Evolutionary conservation across 2,113 vertebrate species (phyloP).

Genomic region (Sander lucioperca): DNA sequence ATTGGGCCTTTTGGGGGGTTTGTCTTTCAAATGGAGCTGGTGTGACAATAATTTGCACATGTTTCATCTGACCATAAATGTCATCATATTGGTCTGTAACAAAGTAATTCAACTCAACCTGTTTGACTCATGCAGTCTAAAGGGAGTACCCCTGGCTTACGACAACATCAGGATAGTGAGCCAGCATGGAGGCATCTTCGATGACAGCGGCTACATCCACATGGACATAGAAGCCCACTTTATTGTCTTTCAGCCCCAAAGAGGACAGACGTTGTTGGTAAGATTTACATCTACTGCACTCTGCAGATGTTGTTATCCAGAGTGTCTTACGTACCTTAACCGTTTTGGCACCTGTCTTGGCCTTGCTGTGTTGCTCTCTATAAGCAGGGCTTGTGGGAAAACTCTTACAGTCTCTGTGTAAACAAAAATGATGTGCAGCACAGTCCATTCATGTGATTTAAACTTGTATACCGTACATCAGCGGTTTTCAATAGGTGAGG

Average conservation of each 20-base stretch:
- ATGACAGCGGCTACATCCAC: constrained; percentile 94
- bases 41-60: not conserved
- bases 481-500: too few relatives aligned
- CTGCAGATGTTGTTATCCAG: not conserved
- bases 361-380: too few relatives aligned
- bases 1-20: too few relatives aligned
- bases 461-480: not conserved
- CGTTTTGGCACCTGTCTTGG: not conserved
- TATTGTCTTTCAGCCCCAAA: constrained; percentile 90
- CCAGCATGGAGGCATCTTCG: constrained; percentile 90
- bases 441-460: not conserved
- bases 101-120: not conserved
- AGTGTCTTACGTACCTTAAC: not conserved
- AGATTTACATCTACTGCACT: constrained; percentile 37
- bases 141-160: constrained; percentile 94
- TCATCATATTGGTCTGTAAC: not conserved
- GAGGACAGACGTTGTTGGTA: constrained; percentile 90
- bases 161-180: constrained; percentile 89
- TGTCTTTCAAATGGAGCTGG: not conserved
- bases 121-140: constrained; percentile 82
- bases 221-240: constrained; percentile 93
- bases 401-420: not conserved
- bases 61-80: not conserved
- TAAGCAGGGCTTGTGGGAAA: not conserved
- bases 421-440: not conserved